Percentiles rank a stretch among this genome's conserved stretches.
Conservation (phyloP, 2,888 invertebrate species). For the Apodemia duryi region DNA sequence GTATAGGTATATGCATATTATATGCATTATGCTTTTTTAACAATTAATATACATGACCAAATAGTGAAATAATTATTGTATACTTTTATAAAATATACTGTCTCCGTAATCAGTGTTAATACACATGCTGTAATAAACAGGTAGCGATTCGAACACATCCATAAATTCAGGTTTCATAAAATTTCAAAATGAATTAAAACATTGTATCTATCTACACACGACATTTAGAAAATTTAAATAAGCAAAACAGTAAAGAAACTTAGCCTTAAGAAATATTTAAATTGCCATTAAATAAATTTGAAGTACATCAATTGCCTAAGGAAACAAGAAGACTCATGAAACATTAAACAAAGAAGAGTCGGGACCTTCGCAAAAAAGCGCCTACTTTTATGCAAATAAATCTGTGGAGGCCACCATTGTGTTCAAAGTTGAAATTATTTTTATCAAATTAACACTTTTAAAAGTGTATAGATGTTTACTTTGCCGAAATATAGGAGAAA, state of each 20-base stretch:
- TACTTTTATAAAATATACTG: too few relatives aligned
- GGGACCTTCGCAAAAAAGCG: neutral
- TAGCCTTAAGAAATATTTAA: neutral
- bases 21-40: too few relatives aligned
- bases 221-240: constrained; percentile 4
- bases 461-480: neutral
- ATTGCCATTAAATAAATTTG: constrained; percentile 6
- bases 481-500: constrained; percentile 17
- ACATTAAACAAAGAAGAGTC: constrained; percentile 15
- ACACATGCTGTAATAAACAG: neutral
- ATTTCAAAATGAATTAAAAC: neutral
- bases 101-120: too few relatives aligned
- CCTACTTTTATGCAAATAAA: constrained; percentile 12
- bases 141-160: neutral
- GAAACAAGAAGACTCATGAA: constrained; percentile 5
- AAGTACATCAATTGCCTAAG: neutral
- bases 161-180: neutral
- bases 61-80: too few relatives aligned
- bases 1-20: too few relatives aligned
- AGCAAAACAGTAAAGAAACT: neutral
- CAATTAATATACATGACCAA: neutral
- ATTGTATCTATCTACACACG: neutral
- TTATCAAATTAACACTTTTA: constrained; percentile 11
- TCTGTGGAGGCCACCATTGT: neutral
- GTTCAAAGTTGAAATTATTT: constrained; percentile 4